Conservation (phyloP, 2,797 vertebrate genomes). For the Gymnothorax reevesii region DNA sequence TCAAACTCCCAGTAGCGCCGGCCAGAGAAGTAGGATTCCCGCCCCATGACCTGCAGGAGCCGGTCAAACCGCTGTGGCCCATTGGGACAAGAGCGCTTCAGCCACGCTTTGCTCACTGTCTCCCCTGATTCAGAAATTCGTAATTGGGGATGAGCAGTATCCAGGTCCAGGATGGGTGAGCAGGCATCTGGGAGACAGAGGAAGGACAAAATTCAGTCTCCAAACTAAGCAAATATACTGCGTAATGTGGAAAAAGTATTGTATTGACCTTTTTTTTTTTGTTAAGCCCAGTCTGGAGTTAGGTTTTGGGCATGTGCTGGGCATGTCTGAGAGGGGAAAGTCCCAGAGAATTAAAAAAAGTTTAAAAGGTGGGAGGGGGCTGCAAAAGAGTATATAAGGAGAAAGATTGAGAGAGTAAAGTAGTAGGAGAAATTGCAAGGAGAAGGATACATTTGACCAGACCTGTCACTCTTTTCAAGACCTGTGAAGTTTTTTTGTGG, state of each 20-base stretch:
- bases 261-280: too few relatives aligned
- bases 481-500: too few relatives aligned
- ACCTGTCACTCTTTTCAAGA: too few relatives aligned
- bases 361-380: too few relatives aligned
- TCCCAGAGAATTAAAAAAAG: too few relatives aligned
- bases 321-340: too few relatives aligned
- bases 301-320: too few relatives aligned
- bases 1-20: slow-evolving; percentile 76
- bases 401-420: too few relatives aligned
- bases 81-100: slow-evolving; percentile 52
- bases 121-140: slow-evolving; percentile 59
- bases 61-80: slow-evolving; percentile 59
- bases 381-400: too few relatives aligned
- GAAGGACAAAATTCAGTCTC: background rate
- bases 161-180: slow-evolving; percentile 62
- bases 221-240: background rate
- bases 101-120: slow-evolving; percentile 53
- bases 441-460: too few relatives aligned
- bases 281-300: too few relatives aligned
- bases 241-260: background rate
- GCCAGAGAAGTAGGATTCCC: slow-evolving; percentile 66
- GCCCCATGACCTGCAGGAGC: slow-evolving; percentile 68
- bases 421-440: too few relatives aligned
- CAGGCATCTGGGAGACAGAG: slow-evolving; percentile 61
- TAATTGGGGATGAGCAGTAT: slow-evolving; percentile 65